Evolutionary conservation across 2,797 vertebrate species (phyloP).

Genomic region (Lagothrix lagotricha): DNA sequence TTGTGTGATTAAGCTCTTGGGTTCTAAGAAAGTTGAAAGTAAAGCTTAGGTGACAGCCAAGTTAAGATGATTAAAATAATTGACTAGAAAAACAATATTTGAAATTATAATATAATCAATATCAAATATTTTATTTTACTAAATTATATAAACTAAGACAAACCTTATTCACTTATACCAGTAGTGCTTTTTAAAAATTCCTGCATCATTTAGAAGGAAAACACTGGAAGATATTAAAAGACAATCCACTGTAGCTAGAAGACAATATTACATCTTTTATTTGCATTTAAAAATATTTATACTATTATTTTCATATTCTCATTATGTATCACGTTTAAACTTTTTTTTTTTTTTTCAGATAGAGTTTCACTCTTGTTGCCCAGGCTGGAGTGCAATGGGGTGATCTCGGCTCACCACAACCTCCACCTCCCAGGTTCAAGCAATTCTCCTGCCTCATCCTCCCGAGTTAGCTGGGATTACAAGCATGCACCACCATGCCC

Average conservation of each 20-base stretch:
- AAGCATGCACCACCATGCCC: no score
- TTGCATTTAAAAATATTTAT: background rate
- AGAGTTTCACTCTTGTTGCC: no score
- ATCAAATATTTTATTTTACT: background rate
- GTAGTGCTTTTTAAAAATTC: background rate
- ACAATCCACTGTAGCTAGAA: background rate
- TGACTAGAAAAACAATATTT: background rate
- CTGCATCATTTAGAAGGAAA: background rate
- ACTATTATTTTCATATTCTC: background rate
- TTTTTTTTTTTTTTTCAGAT: background rate
- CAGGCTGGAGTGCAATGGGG: no score
- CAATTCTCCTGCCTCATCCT: no score
- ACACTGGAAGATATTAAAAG: background rate
- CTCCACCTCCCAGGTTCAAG: no score
- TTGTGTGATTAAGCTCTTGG: background rate
- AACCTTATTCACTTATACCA: background rate
- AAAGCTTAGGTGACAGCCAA: background rate
- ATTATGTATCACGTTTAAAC: background rate
- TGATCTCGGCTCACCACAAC: no score
- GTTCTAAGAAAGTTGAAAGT: background rate
- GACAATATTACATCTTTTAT: background rate
- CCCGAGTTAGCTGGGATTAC: no score
- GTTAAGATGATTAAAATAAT: background rate
- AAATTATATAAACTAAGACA: background rate
- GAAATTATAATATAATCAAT: background rate